A percentile compares a stretch with the other conserved stretches of the same genome.
Conservation (phyloP, 1,140 invertebrate species). For the Orius insidiosus region DNA sequence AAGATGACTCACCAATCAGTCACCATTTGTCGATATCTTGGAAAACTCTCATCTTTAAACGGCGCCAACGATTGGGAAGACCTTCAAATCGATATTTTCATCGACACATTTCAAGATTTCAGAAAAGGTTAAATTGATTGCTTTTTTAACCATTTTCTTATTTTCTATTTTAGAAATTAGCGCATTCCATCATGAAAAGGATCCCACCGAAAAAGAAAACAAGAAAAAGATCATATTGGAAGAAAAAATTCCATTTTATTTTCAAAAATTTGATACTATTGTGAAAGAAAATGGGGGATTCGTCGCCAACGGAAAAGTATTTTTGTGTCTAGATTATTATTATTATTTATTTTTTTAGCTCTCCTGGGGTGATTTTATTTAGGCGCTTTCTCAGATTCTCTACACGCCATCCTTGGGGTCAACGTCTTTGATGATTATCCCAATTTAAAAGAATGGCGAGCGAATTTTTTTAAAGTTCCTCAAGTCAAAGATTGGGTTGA, state of each 20-base stretch:
- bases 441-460: constrained; percentile 24
- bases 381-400: constrained; percentile 37
- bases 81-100: constrained; percentile 27
- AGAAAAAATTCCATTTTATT: constrained; percentile 32
- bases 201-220: constrained; percentile 23
- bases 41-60: constrained; percentile 29
- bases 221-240: constrained; percentile 22
- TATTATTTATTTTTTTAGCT: constrained; percentile 21
- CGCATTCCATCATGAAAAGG: constrained; percentile 20
- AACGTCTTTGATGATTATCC: constrained; percentile 37
- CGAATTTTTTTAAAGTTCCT: constrained; percentile 24
- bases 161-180: constrained; percentile 18
- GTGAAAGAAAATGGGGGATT: constrained; percentile 29
- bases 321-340: no score
- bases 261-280: constrained; percentile 33
- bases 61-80: constrained; percentile 38
- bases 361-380: constrained; percentile 31
- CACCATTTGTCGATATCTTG: constrained; percentile 35
- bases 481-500: constrained; percentile 27
- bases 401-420: constrained; percentile 34
- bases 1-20: constrained; percentile 29
- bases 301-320: constrained; percentile 31
- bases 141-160: no score
- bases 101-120: constrained; percentile 24
- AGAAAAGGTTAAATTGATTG: constrained; percentile 22